phyloP scores from a whole-genome alignment of 1,140 invertebrate genomes.

The Solenopsis fugax region DNA sequence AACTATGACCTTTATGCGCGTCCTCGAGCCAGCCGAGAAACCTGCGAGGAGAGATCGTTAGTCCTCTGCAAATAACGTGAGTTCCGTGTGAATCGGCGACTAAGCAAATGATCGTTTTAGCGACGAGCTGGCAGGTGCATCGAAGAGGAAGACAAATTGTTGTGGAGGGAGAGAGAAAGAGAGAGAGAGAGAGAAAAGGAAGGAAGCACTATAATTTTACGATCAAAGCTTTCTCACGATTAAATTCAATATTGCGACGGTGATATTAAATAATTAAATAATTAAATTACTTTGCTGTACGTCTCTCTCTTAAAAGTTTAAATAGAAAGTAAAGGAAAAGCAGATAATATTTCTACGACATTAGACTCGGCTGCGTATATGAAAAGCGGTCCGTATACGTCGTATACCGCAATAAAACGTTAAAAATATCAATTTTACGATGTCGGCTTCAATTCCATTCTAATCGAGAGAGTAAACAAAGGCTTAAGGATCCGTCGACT shows the following conservation, averaged over 20 bases:
- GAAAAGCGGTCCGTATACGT: not conserved
- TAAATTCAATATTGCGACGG: conserved; percentile 2
- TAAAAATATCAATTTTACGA: conserved; percentile 68
- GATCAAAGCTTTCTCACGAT: conserved; percentile 49
- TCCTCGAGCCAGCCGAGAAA: conserved; percentile 33
- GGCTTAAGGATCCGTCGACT: conserved; percentile 63
- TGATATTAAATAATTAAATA: not conserved
- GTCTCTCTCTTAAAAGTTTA: not conserved
- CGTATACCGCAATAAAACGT: conserved; percentile 49
- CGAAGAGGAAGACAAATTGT: conserved; percentile 14
- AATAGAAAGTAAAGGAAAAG: not conserved
- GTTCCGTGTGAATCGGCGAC: conserved; percentile 65
- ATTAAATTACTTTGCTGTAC: not conserved
- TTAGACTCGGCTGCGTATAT: not conserved
- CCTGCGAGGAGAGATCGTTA: conserved; percentile 62
- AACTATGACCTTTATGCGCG: conserved; percentile 60
- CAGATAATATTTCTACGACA: not conserved
- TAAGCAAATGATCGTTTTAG: conserved; percentile 69
- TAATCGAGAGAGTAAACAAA: conserved; percentile 67
- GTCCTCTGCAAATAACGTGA: conserved; percentile 72
- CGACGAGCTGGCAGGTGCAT: conserved; percentile 73
- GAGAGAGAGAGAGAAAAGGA: not conserved
- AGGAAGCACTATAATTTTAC: conserved; percentile 21
- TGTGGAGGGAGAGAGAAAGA: not conserved
- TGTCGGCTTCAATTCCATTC: conserved; percentile 63